These are phyloP conservation scores for Mus pahari DNA, from an alignment of 2,113 vertebrate species.

Conservation along the genomic window DNA sequence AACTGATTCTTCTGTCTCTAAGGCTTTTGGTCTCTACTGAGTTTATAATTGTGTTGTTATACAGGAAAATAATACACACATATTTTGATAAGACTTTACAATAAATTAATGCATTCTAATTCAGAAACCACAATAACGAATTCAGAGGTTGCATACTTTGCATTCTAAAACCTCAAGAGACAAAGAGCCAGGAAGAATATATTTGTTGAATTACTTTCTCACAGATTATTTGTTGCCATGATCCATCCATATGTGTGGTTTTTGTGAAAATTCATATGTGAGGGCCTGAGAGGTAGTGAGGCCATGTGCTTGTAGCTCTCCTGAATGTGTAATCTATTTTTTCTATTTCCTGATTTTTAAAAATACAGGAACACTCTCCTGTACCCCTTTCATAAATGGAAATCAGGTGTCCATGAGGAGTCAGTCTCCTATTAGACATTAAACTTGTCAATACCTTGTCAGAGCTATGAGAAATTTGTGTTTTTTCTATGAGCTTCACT, in stretches of 20 bases:
- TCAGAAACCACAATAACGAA: conserved; percentile 7
- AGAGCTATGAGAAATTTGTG: neutral
- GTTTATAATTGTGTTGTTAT: conserved; percentile 1
- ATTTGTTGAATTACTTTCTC: neutral
- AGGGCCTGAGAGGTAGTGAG: too few species aligned
- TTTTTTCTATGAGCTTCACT: neutral
- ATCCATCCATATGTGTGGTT: neutral
- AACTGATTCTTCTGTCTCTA: conserved; percentile 9
- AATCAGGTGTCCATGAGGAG: neutral
- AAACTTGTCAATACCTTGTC: neutral
- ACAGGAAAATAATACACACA: neutral
- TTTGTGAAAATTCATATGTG: neutral
- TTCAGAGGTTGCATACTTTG: neutral
- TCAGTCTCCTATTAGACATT: neutral
- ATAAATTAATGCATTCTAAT: neutral
- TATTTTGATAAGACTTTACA: neutral
- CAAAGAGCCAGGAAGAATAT: neutral
- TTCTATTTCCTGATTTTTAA: neutral
- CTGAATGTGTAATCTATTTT: neutral
- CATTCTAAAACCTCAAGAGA: neutral
- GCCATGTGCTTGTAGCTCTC: too few species aligned
- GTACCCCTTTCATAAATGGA: neutral
- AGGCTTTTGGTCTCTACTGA: neutral
- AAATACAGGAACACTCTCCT: too few species aligned
- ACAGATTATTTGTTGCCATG: neutral